phyloP scores from a whole-genome alignment of 2,888 invertebrate species.

The Drosophila helvetica region DNA sequence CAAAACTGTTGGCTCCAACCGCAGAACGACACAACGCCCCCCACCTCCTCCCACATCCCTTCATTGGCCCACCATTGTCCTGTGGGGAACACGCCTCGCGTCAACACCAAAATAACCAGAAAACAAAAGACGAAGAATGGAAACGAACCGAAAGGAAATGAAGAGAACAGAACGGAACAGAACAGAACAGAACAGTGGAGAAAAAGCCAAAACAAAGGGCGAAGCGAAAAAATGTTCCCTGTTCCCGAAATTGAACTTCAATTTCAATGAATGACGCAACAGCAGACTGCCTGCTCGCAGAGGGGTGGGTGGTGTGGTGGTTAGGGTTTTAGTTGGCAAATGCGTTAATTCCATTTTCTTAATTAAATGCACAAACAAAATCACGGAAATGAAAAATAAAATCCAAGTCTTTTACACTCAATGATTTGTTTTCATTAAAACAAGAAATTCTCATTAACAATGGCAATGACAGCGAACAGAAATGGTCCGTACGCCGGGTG shows the following conservation, averaged over 20 bases:
- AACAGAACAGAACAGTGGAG: slow-evolving; percentile 12
- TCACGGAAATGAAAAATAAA: slow-evolving; percentile 82
- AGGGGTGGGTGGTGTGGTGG: not conserved
- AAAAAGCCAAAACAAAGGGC: slow-evolving; percentile 41
- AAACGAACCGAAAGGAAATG: slow-evolving; percentile 32
- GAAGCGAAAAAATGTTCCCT: slow-evolving; percentile 28
- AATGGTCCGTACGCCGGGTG: slow-evolving; percentile 15
- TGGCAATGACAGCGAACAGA: slow-evolving; percentile 77
- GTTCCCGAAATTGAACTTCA: slow-evolving; percentile 46
- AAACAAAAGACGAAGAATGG: slow-evolving; percentile 1
- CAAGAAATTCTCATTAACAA: slow-evolving; percentile 83
- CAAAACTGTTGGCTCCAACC: not conserved
- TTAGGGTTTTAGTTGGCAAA: slow-evolving; percentile 45
- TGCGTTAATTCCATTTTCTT: slow-evolving; percentile 82
- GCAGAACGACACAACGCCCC: not conserved
- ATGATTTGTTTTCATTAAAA: slow-evolving; percentile 83
- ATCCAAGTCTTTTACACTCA: slow-evolving; percentile 82
- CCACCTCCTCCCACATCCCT: not conserved
- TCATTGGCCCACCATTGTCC: slow-evolving; percentile 33
- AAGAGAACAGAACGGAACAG: slow-evolving; percentile 4
- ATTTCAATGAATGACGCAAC: slow-evolving; percentile 44
- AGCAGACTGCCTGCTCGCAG: not conserved
- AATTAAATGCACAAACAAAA: slow-evolving; percentile 82
- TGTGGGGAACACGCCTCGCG: slow-evolving; percentile 61
- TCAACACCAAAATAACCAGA: slow-evolving; percentile 28